Evolutionary conservation across 2,888 invertebrate genomes (phyloP), one percentile per base, ranked within the genome.

Genomic region (Scaptodrosophila latifasciaeformis): DNA sequence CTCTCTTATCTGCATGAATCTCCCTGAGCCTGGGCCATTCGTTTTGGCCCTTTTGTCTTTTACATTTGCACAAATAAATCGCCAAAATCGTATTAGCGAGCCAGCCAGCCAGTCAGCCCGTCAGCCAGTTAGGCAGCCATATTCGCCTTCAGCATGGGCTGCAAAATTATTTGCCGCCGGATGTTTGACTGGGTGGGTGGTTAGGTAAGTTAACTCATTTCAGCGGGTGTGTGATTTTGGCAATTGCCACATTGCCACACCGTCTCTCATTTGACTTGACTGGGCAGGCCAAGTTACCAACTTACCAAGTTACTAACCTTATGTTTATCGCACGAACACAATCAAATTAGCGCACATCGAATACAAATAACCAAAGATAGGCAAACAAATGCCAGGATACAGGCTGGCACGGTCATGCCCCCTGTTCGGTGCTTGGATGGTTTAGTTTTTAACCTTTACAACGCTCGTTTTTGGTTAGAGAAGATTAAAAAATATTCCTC

Each of bases 331-430:
- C 79, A 71, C 71, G 79, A 75, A 78, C 79, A 71, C 71, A 81
- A 77, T 77, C 76, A 77, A 77, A 77, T 77, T 77, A 74, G 81
- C 79, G 79, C 76, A 75, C 76, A 78, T 69, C 64, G 79, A 78
- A 74, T 74, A 65, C 80, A 79, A 79, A 79, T 79, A 67, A 64
- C 65, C 64, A 49, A 62, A 69, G 77, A 79, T 72, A 79, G 72
- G 44, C 64, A 61, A 72, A 67, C 65, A 69, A 67, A 55, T 65
- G 55, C 53, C 54, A 59, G 54, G 45, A 29, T 31, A 34, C 54
- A 63, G 62, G 59, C 60, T 62, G 70, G 56, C 12, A 37, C 37
- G 17, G 37, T 5, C 37, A 37, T 34, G 34, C 34, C 12, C n/a
- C n/a, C n/a, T n/a, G n/a, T n/a, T n/a, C n/a, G n/a, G n/a, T n/a